Evolutionary conservation across 2,888 invertebrate genomes (phyloP).

Genomic region (Polyploca ridens): DNA sequence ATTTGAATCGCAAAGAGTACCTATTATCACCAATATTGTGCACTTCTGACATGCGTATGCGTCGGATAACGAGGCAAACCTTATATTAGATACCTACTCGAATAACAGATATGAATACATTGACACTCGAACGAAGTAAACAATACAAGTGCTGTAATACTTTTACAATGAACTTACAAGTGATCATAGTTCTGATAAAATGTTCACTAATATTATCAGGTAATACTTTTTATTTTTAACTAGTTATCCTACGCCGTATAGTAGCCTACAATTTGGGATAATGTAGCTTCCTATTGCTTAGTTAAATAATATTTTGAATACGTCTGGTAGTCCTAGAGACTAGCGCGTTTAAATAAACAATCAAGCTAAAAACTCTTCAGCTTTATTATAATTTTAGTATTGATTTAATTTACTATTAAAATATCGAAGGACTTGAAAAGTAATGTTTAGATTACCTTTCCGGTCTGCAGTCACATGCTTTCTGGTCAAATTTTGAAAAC

Average conservation of each 20-base stretch:
- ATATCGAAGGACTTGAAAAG: too few species aligned
- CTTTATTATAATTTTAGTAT: too few species aligned
- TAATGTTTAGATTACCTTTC: too few species aligned
- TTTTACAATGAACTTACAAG: background rate
- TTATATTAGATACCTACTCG: background rate
- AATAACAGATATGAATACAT: background rate
- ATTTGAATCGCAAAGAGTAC: background rate
- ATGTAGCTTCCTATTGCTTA: too few species aligned
- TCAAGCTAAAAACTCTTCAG: too few species aligned
- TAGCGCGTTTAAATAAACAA: too few species aligned
- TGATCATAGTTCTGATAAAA: conserved; percentile 32
- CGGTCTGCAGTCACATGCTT: too few species aligned
- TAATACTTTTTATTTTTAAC: conserved; percentile 20
- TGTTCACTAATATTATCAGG: conserved; percentile 31
- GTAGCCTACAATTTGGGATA: too few species aligned
- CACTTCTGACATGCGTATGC: conserved; percentile 33
- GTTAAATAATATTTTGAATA: too few species aligned
- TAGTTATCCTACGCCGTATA: too few species aligned
- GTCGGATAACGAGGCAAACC: conserved; percentile 15
- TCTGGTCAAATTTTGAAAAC: too few species aligned
- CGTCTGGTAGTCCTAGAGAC: too few species aligned
- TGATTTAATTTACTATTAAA: background rate
- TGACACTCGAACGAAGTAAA: background rate
- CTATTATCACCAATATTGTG: conserved; percentile 32
- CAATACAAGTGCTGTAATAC: background rate